A percentile compares a stretch with the other conserved stretches of the same genome.
Conservation (phyloP, 1,140 invertebrate species). For the Meloidogyne hapla region DNA sequence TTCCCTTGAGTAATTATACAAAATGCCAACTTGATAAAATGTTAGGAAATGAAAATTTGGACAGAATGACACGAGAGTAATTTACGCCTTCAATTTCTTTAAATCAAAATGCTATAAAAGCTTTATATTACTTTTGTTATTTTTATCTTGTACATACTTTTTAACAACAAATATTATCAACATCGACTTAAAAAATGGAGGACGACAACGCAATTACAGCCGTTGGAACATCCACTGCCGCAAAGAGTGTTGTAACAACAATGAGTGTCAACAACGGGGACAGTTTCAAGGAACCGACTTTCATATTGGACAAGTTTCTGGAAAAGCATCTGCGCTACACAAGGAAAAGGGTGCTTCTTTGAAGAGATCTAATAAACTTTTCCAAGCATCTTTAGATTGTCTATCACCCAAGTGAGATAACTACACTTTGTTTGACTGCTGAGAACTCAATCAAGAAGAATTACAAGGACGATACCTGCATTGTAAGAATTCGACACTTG, state of each 20-base stretch:
- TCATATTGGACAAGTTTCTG: background rate
- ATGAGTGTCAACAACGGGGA: background rate
- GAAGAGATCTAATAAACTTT: too few relatives aligned
- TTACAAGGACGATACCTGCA: background rate
- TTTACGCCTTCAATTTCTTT: too few relatives aligned
- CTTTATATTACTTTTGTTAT: too few relatives aligned
- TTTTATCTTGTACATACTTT: too few relatives aligned
- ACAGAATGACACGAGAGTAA: background rate
- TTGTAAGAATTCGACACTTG: background rate
- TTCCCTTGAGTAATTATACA: background rate
- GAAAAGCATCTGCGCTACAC: background rate
- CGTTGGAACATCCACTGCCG: background rate
- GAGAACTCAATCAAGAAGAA: background rate
- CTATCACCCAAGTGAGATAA: background rate
- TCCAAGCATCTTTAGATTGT: background rate
- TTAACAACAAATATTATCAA: too few relatives aligned
- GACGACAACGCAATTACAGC: background rate
- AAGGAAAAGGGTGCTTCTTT: background rate
- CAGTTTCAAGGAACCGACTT: background rate
- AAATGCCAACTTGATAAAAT: background rate
- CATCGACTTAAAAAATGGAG: constrained; percentile 66
- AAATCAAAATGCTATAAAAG: too few relatives aligned
- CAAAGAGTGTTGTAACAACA: background rate
- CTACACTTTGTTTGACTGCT: background rate
- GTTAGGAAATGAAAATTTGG: background rate